Conservation (phyloP, 2,888 invertebrate genomes). For the Gerris lacustris region DNA sequence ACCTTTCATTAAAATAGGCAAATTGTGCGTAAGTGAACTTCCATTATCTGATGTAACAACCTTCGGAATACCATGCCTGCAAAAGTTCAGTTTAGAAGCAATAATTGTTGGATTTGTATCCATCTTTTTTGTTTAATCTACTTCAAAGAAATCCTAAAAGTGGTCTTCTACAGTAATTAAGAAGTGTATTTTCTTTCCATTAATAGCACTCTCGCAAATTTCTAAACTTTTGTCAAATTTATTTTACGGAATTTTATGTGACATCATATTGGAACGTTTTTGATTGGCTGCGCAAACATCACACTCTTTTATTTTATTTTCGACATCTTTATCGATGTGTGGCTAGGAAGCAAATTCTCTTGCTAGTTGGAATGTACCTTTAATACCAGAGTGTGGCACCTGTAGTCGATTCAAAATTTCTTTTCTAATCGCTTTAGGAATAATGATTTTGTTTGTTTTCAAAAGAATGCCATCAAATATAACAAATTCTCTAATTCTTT, state of each 20-base stretch:
- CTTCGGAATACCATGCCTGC: constrained; percentile 10
- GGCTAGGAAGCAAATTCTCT: constrained; percentile 15
- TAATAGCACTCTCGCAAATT: neutral
- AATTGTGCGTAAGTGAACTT: constrained; percentile 13
- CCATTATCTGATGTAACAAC: constrained; percentile 7
- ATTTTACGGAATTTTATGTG: neutral
- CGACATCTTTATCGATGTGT: neutral
- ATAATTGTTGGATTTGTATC: neutral
- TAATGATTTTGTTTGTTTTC: constrained; percentile 12
- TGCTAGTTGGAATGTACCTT: constrained; percentile 12
- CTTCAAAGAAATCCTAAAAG: neutral
- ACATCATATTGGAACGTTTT: neutral
- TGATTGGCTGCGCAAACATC: neutral
- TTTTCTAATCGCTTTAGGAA: constrained; percentile 11
- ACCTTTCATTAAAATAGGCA: constrained; percentile 4
- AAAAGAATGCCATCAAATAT: constrained; percentile 9
- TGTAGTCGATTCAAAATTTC: constrained; percentile 10
- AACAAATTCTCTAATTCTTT: constrained; percentile 9
- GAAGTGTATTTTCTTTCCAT: neutral
- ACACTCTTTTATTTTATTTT: neutral
- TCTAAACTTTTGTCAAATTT: neutral
- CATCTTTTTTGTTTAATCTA: neutral
- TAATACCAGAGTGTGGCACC: constrained; percentile 11
- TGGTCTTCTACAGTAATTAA: neutral
- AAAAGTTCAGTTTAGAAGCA: constrained; percentile 8